Conservation (phyloP, 2,113 vertebrate species). For the Sterna hirundo region DNA sequence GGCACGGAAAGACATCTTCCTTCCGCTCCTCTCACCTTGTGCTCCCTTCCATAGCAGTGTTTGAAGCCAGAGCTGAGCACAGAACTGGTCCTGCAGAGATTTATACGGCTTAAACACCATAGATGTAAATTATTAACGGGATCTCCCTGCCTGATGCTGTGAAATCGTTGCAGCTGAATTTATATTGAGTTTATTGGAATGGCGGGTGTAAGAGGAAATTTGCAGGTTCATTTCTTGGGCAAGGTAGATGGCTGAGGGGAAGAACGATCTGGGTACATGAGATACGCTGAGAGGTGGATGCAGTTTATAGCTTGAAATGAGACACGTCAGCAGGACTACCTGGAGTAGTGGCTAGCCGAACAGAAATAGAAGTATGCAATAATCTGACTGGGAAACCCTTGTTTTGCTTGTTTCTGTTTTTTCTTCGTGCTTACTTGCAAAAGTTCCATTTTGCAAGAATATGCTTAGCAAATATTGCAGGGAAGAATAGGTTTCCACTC, state of each 20-base stretch:
- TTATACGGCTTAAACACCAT: neutral
- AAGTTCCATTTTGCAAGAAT: neutral
- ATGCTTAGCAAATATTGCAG: neutral
- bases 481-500: neutral
- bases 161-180: neutral
- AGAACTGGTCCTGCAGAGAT: neutral
- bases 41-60: neutral
- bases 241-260: neutral
- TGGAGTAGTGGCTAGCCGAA: neutral
- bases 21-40: accelerated
- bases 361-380: neutral
- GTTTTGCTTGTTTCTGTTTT: neutral
- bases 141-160: neutral
- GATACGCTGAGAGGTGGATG: neutral
- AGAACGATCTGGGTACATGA: accelerated
- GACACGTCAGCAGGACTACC: neutral
- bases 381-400: neutral
- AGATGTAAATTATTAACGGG: neutral
- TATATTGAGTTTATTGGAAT: neutral
- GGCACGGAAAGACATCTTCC: neutral
- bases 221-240: neutral
- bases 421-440: neutral
- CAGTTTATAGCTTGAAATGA: neutral
- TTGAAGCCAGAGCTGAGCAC: neutral
- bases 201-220: neutral